Base-by-base conservation (phyloP, 1,140 invertebrate genomes). In the Ostrea edulis region DNA sequence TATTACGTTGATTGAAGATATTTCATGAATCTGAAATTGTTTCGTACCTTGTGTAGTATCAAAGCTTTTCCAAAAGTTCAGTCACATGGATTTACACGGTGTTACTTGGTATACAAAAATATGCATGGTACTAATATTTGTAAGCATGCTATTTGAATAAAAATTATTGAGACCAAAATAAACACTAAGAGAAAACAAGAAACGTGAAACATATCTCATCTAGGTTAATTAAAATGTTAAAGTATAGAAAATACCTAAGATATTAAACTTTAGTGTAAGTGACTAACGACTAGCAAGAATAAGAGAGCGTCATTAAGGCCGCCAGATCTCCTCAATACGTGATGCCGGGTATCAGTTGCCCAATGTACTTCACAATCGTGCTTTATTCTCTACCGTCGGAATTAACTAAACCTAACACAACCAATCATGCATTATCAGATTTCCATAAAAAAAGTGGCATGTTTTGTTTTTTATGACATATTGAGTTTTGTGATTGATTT, bases 401-500 rank as follows among this genome's bases (percentile, higher is more conserved):
- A 35, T 35, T 77, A 77, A 77, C 68, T 35, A 77, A 77, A 77
- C 68, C 25, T 29, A 29, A 77, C 68, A 77, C 25, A 77, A 29
- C 68, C 22, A 77, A 77, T 77, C 68, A 77, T 14, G 29, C 25
- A 77, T 29, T 29, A 77, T 77, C 68, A 77, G 68, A 77, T 77
- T 77, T 77, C 68, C 68, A 77, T 77, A 29, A 77, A 44, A n/a
- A 35, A 77, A 77, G 29, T 77, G 68, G 68, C 29, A 17, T 77
- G 68, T 77, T 35, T 77, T 77, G 68, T 35, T 77, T 44, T 44
- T 77, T 77, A 77, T 77, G 68, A 25, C 68, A 77, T 71, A 71
- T 71, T 71, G 65, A 71, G 68, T 77, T 77, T 77, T 77, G 68
- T 77, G 68, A 77, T 35, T 77, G 68, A 77, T 62, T 20, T 62